Evolutionary conservation across 1,140 invertebrate species (phyloP).

Genomic region (Liolophura sinensis): DNA sequence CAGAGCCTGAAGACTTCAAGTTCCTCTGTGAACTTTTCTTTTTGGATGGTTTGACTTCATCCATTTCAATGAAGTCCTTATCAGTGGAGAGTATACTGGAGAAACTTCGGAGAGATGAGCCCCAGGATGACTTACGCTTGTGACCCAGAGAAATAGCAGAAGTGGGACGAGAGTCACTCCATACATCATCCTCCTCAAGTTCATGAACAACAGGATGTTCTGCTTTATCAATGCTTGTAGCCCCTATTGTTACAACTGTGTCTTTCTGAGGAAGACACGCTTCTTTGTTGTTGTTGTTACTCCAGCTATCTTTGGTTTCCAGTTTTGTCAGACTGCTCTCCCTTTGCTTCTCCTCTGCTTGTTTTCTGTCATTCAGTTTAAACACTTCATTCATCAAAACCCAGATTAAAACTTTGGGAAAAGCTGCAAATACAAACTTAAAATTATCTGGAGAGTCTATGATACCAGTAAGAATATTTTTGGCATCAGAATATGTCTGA

Average conservation of each 20-base stretch:
- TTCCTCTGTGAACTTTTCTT: conserved; percentile 24
- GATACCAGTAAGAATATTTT: conserved; percentile 61
- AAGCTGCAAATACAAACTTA: conserved; percentile 50
- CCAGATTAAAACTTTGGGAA: conserved; percentile 58
- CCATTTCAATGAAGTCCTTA: neutral
- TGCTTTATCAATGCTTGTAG: neutral
- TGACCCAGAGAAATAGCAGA: too few relatives aligned
- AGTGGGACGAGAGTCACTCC: too few relatives aligned
- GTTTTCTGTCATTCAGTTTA: conserved; percentile 28
- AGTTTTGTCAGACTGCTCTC: conserved; percentile 13
- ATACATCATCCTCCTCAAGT: too few relatives aligned
- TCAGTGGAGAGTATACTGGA: conserved; percentile 3
- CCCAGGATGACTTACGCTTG: too few relatives aligned
- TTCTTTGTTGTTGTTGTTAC: conserved; percentile 5
- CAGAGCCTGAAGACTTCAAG: conserved; percentile 27
- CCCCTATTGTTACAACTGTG: neutral
- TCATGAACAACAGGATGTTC: too few relatives aligned
- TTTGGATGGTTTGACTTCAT: conserved; percentile 10
- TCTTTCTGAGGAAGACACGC: neutral
- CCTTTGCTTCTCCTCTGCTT: conserved; percentile 17
- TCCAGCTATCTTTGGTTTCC: conserved; percentile 7
- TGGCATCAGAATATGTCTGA: conserved; percentile 60
- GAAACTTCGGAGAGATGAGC: neutral
- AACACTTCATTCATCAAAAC: conserved; percentile 57
- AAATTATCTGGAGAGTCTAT: conserved; percentile 59